These are phyloP conservation scores for Agriopis marginaria DNA, from an alignment of 2,888 invertebrate species.

Conservation along the genomic window DNA sequence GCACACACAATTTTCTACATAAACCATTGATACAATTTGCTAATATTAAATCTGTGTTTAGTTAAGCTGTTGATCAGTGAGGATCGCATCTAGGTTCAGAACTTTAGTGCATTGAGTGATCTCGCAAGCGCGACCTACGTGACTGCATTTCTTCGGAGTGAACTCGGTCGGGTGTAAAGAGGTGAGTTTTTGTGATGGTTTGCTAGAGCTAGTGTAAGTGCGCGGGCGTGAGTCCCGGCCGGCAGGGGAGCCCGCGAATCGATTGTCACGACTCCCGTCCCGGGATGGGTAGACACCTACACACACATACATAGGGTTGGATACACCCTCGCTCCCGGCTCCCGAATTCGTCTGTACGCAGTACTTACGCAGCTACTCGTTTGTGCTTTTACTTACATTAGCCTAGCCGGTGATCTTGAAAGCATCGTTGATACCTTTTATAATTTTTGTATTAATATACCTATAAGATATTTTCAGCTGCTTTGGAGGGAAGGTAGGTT, in stretches of 20 bases:
- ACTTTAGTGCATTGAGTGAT: slow-evolving; percentile 72
- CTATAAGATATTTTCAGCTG: not conserved
- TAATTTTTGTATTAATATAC: not conserved
- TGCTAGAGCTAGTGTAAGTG: slow-evolving; percentile 55
- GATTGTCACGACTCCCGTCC: slow-evolving; percentile 47
- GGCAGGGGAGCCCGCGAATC: slow-evolving; percentile 69
- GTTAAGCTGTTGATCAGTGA: slow-evolving; percentile 73
- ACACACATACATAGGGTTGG: slow-evolving; percentile 46
- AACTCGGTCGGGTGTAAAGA: slow-evolving; percentile 78
- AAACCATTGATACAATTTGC: slow-evolving; percentile 50
- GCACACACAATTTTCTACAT: slow-evolving; percentile 55
- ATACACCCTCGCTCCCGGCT: slow-evolving; percentile 69
- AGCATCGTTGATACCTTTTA: not conserved
- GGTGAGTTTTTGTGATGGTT: slow-evolving; percentile 77
- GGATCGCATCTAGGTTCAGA: slow-evolving; percentile 64
- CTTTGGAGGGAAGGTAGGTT: not conserved
- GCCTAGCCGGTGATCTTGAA: slow-evolving; percentile 62
- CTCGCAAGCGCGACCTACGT: slow-evolving; percentile 79
- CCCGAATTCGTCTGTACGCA: slow-evolving; percentile 11
- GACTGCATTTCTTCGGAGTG: slow-evolving; percentile 77
- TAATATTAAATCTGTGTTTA: slow-evolving; percentile 65
- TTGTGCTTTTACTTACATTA: slow-evolving; percentile 54
- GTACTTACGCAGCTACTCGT: slow-evolving; percentile 55
- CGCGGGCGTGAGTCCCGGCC: slow-evolving; percentile 60
- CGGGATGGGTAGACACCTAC: slow-evolving; percentile 57